Percentiles rank a stretch among this genome's conserved stretches.
Conservation (phyloP, 2,797 vertebrate species). For the Salmo trutta region DNA sequence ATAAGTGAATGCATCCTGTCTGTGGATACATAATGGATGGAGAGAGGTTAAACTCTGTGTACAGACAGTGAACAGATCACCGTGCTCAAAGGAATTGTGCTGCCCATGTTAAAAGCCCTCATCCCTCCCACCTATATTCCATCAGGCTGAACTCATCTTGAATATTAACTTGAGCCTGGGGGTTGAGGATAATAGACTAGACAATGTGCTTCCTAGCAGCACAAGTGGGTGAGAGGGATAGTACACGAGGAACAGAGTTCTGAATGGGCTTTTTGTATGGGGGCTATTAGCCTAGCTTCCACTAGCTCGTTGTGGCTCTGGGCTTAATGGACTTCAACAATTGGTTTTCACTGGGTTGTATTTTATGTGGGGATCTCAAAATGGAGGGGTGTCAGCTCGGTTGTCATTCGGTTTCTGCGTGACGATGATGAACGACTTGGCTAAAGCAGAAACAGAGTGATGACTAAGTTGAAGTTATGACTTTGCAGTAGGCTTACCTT, state of each 20-base stretch:
- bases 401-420: neutral
- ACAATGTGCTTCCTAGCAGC: neutral
- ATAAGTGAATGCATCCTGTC: conserved; percentile 42
- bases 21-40: conserved; percentile 42
- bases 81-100: conserved; percentile 54
- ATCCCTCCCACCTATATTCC: conserved; percentile 33
- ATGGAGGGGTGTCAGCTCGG: neutral
- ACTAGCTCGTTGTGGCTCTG: neutral
- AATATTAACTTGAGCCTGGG: neutral
- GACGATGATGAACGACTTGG: neutral
- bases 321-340: neutral
- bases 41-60: conserved; percentile 2
- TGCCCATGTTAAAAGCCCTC: conserved; percentile 43
- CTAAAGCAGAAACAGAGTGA: neutral
- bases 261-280: neutral
- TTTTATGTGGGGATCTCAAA: neutral
- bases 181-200: neutral
- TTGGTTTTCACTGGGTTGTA: neutral
- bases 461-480: neutral
- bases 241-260: neutral
- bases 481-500: neutral
- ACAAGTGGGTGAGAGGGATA: neutral
- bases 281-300: neutral
- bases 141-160: conserved; percentile 38
- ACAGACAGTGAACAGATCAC: conserved; percentile 18